phyloP scores from a whole-genome alignment of 2,113 vertebrate species.

The Osmerus eperlanus region DNA sequence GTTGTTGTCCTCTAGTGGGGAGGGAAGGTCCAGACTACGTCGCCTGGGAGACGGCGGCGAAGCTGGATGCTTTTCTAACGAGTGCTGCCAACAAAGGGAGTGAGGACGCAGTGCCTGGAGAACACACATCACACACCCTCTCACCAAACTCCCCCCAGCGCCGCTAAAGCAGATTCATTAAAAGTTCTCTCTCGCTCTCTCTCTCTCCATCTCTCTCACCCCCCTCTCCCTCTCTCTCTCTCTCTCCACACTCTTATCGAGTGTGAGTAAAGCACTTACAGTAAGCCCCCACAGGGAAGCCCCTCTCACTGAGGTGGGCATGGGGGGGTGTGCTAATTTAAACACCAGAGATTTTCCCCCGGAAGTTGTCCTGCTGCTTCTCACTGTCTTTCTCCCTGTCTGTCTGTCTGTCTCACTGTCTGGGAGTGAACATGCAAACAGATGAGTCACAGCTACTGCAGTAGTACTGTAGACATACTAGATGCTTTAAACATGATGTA shows the following conservation, averaged over 20 bases:
- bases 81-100: constrained; percentile 6
- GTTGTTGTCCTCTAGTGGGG: background rate
- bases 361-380: constrained; percentile 31
- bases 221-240: background rate
- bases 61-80: constrained; percentile 17
- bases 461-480: no score
- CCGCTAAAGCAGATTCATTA: constrained; percentile 66
- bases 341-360: constrained; percentile 31
- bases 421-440: no score
- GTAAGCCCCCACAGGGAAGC: constrained; percentile 47
- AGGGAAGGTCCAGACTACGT: background rate
- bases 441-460: no score
- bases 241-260: constrained; percentile 44
- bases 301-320: constrained; percentile 22
- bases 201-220: background rate
- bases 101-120: constrained; percentile 5
- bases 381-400: constrained; percentile 18
- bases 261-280: constrained; percentile 58
- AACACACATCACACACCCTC: background rate
- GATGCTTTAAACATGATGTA: no score
- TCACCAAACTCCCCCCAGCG: background rate
- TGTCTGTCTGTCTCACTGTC: constrained; percentile 11
- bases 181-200: constrained; percentile 37
- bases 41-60: no score
- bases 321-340: constrained; percentile 51